Evolutionary conservation across 2,797 vertebrate genomes (phyloP).

Genomic region (Hydrophis major): DNA sequence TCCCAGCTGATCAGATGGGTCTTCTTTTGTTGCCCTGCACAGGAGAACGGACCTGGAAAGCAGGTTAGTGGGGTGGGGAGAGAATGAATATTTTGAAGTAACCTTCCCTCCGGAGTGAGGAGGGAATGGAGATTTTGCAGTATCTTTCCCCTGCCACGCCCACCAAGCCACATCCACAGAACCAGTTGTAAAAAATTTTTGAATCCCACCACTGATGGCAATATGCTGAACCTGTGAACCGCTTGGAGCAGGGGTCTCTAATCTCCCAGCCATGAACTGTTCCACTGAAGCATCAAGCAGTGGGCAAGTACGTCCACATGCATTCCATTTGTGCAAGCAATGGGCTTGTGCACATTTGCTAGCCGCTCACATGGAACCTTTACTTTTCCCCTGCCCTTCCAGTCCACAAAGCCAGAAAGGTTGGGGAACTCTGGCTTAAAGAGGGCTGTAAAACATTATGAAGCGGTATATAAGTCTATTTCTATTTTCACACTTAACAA

Average conservation of each 20-base stretch:
- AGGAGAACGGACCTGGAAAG: too few relatives aligned
- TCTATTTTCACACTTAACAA: neutral
- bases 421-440: neutral
- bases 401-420: neutral
- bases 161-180: too few relatives aligned
- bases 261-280: neutral
- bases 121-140: too few relatives aligned
- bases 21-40: too few relatives aligned
- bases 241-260: neutral
- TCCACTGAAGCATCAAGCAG: neutral
- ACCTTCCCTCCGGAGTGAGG: too few relatives aligned
- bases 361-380: neutral
- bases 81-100: too few relatives aligned
- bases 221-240: neutral
- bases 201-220: neutral
- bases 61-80: too few relatives aligned
- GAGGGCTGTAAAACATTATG: neutral
- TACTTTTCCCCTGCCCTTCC: neutral
- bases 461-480: neutral
- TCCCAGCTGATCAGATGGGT: too few relatives aligned
- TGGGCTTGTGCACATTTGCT: neutral
- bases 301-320: neutral
- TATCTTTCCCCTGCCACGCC: too few relatives aligned
- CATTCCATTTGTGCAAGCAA: neutral
- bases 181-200: too few relatives aligned